These are phyloP conservation scores for Lycia hirtaria DNA, from an alignment of 2,888 invertebrate genomes.

Conservation along the genomic window DNA sequence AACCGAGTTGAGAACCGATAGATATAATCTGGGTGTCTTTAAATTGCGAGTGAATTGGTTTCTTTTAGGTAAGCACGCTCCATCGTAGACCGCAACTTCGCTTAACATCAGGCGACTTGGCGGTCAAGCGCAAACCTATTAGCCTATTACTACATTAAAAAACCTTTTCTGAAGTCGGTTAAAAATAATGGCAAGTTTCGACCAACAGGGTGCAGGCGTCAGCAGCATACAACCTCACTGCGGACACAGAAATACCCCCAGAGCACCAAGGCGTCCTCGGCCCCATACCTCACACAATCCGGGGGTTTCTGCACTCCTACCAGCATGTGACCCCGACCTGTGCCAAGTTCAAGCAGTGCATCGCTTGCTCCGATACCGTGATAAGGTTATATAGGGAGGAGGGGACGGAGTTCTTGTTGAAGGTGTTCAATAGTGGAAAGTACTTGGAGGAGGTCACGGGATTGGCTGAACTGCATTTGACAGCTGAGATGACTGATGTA, in stretches of 20 bases:
- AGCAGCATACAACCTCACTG: constrained; percentile 84
- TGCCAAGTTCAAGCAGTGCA: constrained; percentile 94
- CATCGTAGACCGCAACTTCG: no score
- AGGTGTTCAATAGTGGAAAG: constrained; percentile 92
- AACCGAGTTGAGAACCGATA: no score
- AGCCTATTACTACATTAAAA: no score
- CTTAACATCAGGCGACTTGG: no score
- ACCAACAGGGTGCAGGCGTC: constrained; percentile 86
- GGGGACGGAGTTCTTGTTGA: constrained; percentile 90
- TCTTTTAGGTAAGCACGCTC: no score
- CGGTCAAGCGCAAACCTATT: no score
- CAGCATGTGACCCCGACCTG: constrained; percentile 94
- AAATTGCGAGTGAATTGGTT: no score
- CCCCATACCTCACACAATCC: constrained; percentile 95
- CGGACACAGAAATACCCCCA: constrained; percentile 55
- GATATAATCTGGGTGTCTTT: no score
- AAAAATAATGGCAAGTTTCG: no score
- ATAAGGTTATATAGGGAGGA: constrained; percentile 68
- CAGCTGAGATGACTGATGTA: constrained; percentile 86
- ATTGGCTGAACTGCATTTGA: constrained; percentile 87
- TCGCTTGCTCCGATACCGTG: constrained; percentile 92
- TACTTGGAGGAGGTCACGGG: constrained; percentile 95
- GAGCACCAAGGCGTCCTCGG: constrained; percentile 89
- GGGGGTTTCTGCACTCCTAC: constrained; percentile 95
- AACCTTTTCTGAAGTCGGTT: no score